Evolutionary conservation across 2,113 vertebrate genomes (phyloP).

Genomic region (Mus spicilegus): DNA sequence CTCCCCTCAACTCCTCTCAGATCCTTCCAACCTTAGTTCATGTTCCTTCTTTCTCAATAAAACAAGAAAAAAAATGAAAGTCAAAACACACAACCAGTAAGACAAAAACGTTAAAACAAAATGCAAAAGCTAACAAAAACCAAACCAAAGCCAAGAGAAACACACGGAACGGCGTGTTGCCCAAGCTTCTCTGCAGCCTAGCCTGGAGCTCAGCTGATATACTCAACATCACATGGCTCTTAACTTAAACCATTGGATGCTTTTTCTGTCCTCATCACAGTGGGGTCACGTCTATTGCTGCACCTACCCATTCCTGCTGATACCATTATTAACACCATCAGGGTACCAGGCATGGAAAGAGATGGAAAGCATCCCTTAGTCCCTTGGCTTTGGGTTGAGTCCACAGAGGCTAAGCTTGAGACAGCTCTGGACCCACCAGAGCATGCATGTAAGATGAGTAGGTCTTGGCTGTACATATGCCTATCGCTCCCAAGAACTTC

Average conservation of each 20-base stretch:
- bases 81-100: neutral
- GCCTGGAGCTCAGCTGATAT: neutral
- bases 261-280: neutral
- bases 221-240: neutral
- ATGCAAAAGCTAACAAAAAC: neutral
- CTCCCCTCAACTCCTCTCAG: neutral
- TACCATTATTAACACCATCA: neutral
- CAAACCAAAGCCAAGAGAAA: neutral
- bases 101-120: neutral
- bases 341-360: neutral
- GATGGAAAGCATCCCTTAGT: neutral
- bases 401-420: neutral
- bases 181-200: neutral
- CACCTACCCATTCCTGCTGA: neutral
- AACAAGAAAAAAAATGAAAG: neutral
- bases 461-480: neutral
- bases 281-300: neutral
- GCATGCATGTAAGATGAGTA: neutral
- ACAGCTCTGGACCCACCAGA: no score
- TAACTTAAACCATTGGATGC: neutral
- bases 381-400: neutral
- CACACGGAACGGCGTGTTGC: neutral
- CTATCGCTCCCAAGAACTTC: neutral
- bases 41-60: neutral
- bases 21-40: neutral